These are phyloP conservation scores for Coregonus sp. DNA, from an alignment of 2,797 vertebrate species.

Conservation along the genomic window DNA sequence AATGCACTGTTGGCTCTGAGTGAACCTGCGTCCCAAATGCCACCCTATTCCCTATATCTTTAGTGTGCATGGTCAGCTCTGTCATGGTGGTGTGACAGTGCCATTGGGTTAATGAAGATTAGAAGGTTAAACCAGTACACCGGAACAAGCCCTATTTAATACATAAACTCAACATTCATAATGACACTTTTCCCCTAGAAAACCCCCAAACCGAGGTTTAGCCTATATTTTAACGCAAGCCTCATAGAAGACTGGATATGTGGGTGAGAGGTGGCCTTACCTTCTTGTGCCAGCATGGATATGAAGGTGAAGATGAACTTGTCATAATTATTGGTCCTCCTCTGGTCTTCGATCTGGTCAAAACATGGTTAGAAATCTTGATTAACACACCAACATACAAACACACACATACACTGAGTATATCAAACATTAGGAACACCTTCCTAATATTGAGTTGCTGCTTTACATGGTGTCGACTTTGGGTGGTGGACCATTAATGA, in stretches of 20 bases:
- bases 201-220: neutral
- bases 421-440: too few species aligned
- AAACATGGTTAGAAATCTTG: neutral
- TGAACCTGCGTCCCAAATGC: neutral
- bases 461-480: too few species aligned
- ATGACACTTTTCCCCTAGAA: neutral
- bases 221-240: neutral
- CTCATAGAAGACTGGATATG: neutral
- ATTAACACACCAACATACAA: neutral
- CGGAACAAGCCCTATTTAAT: constrained; percentile 13
- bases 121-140: constrained; percentile 25
- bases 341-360: constrained; percentile 93
- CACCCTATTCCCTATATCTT: neutral
- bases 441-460: too few species aligned
- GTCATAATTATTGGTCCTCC: constrained; percentile 96
- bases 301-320: constrained; percentile 99
- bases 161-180: neutral
- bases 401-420: neutral
- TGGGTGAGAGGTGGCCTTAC: constrained; percentile 68
- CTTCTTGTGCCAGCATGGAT: constrained; percentile 98
- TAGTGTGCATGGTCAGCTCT: constrained; percentile 1
- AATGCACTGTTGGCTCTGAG: neutral
- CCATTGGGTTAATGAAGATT: constrained; percentile 24
- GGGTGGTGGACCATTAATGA: too few species aligned
- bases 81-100: constrained; percentile 1